Evolutionary conservation across 1,140 invertebrate species (phyloP).

Genomic region (Leucophenga varia): DNA sequence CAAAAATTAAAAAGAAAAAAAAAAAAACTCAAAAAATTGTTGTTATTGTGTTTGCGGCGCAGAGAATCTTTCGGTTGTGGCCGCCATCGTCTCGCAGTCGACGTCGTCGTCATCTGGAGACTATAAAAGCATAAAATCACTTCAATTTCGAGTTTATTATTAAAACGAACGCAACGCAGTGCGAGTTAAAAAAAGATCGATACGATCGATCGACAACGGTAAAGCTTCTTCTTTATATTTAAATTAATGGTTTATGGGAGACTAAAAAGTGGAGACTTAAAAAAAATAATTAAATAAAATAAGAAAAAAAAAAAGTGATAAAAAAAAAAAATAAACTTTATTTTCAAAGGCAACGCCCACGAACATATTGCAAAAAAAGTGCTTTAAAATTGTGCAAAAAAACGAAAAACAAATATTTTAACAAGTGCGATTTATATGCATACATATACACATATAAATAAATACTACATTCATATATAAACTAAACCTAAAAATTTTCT

Average conservation of each 20-base stretch:
- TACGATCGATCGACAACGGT: slow-evolving; percentile 2
- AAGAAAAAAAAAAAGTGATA: background rate
- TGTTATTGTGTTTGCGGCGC: slow-evolving; percentile 23
- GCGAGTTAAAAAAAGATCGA: slow-evolving; percentile 45
- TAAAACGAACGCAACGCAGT: slow-evolving; percentile 54
- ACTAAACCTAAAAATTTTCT: slow-evolving; percentile 9
- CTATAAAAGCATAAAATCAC: slow-evolving; percentile 55
- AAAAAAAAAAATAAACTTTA: background rate
- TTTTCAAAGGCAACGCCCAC: background rate
- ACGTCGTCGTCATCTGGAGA: slow-evolving; percentile 32
- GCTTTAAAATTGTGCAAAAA: slow-evolving; percentile 26
- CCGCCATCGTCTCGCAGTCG: slow-evolving; percentile 30
- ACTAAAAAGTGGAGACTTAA: background rate
- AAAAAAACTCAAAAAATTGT: slow-evolving; percentile 16
- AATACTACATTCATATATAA: slow-evolving; percentile 10
- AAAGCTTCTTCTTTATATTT: background rate
- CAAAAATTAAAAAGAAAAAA: slow-evolving; percentile 4
- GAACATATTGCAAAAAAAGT: background rate
- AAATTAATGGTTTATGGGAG: no score
- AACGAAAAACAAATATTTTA: slow-evolving; percentile 16
- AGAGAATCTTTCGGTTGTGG: slow-evolving; percentile 22
- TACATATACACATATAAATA: slow-evolving; percentile 14
- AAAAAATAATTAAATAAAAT: background rate
- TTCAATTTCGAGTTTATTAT: slow-evolving; percentile 56
- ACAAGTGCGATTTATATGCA: slow-evolving; percentile 20